A percentile compares a stretch with the other conserved stretches of the same genome.
Evolutionary conservation across 2,888 invertebrate genomes (phyloP).

Genomic region (Drosophila peninsularis): DNA sequence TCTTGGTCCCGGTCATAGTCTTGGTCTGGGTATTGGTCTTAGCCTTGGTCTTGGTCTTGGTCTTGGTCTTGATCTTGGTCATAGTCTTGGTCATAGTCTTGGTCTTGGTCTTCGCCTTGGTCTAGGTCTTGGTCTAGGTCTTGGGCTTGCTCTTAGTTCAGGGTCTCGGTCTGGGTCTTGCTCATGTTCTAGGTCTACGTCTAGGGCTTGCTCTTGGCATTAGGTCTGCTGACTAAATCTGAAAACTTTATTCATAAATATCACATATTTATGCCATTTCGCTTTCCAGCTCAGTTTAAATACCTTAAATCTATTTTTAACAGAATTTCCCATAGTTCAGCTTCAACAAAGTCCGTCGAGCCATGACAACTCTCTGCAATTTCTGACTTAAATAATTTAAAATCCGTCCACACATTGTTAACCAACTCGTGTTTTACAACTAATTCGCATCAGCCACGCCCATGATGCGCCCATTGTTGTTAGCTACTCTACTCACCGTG

Average conservation of each 20-base stretch:
- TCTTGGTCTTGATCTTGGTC: background rate
- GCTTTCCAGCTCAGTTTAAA: background rate
- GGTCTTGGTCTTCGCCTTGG: background rate
- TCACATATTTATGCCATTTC: background rate
- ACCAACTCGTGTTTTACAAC: background rate
- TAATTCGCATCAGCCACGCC: background rate
- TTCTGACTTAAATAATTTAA: background rate
- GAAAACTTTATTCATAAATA: background rate
- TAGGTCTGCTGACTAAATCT: background rate
- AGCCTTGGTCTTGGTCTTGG: background rate
- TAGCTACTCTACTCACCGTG: constrained; percentile 81
- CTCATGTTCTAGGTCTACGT: no score
- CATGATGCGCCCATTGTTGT: background rate
- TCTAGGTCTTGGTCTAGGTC: background rate
- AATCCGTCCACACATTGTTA: background rate
- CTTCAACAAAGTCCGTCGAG: background rate
- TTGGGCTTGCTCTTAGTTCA: background rate
- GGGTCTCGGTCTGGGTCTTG: background rate
- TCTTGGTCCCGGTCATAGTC: background rate
- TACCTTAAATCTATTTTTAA: background rate
- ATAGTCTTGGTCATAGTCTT: background rate
- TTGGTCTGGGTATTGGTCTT: background rate
- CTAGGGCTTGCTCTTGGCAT: background rate
- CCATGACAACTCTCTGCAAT: background rate
- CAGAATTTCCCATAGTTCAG: background rate